These are phyloP conservation scores for Microtus pennsylvanicus DNA, from an alignment of 2,113 vertebrate species.

Conservation along the genomic window DNA sequence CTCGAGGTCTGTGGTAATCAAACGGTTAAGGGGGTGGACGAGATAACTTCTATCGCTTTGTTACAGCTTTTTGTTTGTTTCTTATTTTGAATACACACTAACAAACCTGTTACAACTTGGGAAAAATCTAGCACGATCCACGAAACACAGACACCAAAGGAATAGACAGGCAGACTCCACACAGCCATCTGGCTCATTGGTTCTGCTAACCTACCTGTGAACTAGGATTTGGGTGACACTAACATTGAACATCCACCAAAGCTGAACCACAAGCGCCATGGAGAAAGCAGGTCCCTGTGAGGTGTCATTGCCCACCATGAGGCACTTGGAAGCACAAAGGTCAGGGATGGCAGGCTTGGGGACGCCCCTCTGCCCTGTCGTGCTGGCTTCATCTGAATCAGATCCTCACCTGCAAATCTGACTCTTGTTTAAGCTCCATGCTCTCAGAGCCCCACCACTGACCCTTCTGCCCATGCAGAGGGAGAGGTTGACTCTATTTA, in stretches of 20 bases:
- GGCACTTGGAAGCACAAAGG: background rate
- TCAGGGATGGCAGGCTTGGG: background rate
- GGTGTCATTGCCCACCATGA: rapidly evolving
- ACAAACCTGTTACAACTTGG: rapidly evolving
- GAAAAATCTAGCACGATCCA: rapidly evolving
- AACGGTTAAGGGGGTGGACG: background rate
- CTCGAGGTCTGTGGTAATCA: background rate
- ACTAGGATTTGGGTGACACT: rapidly evolving
- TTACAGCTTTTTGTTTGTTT: background rate
- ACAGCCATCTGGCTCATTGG: rapidly evolving
- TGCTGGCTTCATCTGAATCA: rapidly evolving
- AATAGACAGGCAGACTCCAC: rapidly evolving
- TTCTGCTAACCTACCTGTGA: background rate
- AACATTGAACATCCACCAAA: too few species aligned
- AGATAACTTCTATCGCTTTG: background rate
- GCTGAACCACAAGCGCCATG: rapidly evolving
- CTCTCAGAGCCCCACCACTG: background rate
- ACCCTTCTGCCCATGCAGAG: background rate
- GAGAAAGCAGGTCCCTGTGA: rapidly evolving
- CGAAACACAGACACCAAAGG: too few species aligned
- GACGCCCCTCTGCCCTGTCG: rapidly evolving
- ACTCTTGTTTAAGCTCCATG: rapidly evolving
- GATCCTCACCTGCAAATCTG: rapidly evolving
- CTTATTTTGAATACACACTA: background rate
- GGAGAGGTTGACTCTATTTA: rapidly evolving